phyloP scores from a whole-genome alignment of 2,113 vertebrate species.

The Enhydra lutris region DNA sequence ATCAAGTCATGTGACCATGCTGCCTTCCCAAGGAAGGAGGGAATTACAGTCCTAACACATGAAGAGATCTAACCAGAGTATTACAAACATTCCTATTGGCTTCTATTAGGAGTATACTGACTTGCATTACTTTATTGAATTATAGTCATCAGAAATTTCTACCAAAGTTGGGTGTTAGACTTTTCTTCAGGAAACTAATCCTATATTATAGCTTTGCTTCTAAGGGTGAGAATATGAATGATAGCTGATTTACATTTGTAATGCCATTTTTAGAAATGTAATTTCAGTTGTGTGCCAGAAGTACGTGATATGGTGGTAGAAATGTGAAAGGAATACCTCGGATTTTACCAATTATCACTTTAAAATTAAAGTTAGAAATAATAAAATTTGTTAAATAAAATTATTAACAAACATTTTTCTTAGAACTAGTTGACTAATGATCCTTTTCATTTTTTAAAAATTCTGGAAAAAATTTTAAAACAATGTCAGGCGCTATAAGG shows the following conservation, averaged over 20 bases:
- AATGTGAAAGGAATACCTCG: background rate
- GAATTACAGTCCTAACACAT: background rate
- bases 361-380: slow-evolving; percentile 20
- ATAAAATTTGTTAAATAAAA: background rate
- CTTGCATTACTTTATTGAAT: background rate
- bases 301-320: background rate
- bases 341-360: background rate
- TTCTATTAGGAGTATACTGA: background rate
- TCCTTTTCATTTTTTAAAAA: background rate
- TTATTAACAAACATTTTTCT: background rate
- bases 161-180: background rate
- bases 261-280: background rate
- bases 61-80: background rate
- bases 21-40: background rate
- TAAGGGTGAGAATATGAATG: background rate
- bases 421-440: background rate
- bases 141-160: slow-evolving; percentile 20
- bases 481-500: background rate
- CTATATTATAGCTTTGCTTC: background rate
- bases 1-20: background rate
- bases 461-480: background rate
- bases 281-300: background rate
- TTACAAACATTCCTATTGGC: background rate
- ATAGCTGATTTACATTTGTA: background rate
- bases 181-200: background rate